Evolutionary conservation across 2,113 vertebrate species (phyloP).

Genomic region (Odocoileus hemionus): DNA sequence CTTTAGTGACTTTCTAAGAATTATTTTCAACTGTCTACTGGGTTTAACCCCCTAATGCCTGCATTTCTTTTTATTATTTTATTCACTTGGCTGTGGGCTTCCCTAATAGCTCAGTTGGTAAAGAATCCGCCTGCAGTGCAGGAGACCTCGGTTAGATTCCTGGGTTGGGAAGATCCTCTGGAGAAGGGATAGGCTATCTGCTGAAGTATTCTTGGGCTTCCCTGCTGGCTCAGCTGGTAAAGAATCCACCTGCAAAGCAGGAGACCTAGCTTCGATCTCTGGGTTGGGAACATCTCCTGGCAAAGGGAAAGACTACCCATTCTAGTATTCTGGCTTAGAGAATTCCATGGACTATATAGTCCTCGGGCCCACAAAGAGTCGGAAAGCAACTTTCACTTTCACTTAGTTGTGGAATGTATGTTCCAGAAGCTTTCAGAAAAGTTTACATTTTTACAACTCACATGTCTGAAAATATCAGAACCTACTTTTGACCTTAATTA

Average conservation of each 20-base stretch:
- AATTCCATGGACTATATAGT: not conserved
- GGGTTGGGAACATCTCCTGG: not conserved
- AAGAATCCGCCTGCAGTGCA: not conserved
- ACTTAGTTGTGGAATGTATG: not conserved
- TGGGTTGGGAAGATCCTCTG: not conserved
- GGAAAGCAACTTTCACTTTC: not conserved
- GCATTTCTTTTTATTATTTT: not conserved
- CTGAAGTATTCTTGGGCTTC: not conserved
- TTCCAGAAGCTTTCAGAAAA: not conserved
- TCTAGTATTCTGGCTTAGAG: not conserved
- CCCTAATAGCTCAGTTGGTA: not conserved
- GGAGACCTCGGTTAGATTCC: accelerated
- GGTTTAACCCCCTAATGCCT: not conserved
- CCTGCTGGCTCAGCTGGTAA: not conserved
- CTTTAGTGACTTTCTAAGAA: not conserved
- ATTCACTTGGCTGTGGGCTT: not conserved
- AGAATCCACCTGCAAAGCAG: not conserved
- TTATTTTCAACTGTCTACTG: not conserved
- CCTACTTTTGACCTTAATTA: not conserved
- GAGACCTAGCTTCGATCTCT: not conserved
- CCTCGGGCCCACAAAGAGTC: not conserved
- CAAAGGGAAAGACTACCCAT: not conserved
- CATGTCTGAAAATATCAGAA: not conserved
- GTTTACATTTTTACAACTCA: not conserved
- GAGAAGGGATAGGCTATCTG: not conserved